These are phyloP conservation scores for Allacma fusca DNA, from an alignment of 2,888 invertebrate species.

Conservation along the genomic window DNA sequence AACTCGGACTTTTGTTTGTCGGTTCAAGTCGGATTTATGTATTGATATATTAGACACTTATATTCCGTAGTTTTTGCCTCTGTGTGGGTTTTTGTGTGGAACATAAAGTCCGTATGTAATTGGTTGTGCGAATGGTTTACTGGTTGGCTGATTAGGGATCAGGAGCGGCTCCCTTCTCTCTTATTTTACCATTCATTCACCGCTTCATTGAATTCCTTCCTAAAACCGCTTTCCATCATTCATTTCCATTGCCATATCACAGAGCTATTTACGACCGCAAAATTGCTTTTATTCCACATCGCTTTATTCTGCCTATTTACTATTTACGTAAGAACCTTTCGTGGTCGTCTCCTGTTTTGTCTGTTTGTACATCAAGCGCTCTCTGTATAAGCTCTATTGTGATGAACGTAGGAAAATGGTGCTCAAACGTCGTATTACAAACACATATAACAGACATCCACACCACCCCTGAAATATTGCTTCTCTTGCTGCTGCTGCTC, in stretches of 20 bases:
- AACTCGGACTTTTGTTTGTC: neutral
- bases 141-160: slow-evolving; percentile 4
- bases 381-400: no score
- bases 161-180: neutral
- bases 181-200: slow-evolving; percentile 26
- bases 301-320: slow-evolving; percentile 27
- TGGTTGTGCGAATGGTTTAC: slow-evolving; percentile 8
- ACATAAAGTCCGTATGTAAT: neutral
- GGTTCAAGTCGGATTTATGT: neutral
- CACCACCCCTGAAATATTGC: no score
- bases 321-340: neutral
- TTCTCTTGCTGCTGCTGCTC: no score
- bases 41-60: neutral
- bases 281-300: slow-evolving; percentile 26
- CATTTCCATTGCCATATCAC: slow-evolving; percentile 37
- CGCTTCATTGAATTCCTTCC: slow-evolving; percentile 36
- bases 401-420: no score
- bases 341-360: no score
- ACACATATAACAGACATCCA: no score
- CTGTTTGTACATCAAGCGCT: no score
- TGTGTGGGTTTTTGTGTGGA: neutral
- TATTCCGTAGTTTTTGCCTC: neutral
- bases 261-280: slow-evolving; percentile 23
- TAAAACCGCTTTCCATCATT: slow-evolving; percentile 36
- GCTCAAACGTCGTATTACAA: no score